phyloP scores from a whole-genome alignment of 2,888 invertebrate species.

The Sinohyriopsis cumingii region DNA sequence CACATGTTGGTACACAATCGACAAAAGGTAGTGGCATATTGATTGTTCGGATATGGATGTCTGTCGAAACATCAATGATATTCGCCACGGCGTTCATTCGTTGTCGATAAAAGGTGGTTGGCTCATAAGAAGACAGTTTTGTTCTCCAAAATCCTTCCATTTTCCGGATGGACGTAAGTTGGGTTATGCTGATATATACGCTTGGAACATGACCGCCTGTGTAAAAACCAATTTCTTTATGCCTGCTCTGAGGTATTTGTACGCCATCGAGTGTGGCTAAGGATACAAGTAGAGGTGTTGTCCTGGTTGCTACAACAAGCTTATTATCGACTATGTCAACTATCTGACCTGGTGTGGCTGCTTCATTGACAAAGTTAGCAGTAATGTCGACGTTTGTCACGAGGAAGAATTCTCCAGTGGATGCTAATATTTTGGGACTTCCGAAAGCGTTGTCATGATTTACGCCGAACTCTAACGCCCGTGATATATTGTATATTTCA shows the following conservation, averaged over 20 bases:
- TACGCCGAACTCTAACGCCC: constrained; percentile 43
- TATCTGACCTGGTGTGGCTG: constrained; percentile 30
- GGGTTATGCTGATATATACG: constrained; percentile 8
- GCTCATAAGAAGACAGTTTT: constrained; percentile 40
- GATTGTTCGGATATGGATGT: constrained; percentile 24
- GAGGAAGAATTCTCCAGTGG: constrained; percentile 35
- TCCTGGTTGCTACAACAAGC: constrained; percentile 33
- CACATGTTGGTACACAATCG: constrained; percentile 1
- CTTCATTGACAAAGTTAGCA: background rate
- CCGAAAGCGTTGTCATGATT: constrained; percentile 47
- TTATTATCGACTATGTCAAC: constrained; percentile 40
- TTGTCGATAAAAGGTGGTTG: constrained; percentile 47
- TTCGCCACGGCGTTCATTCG: constrained; percentile 47
- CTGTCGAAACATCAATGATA: constrained; percentile 37
- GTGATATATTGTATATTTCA: constrained; percentile 36
- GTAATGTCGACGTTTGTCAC: constrained; percentile 42
- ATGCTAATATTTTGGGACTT: constrained; percentile 46
- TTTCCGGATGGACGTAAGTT: constrained; percentile 26
- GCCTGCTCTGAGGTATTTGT: constrained; percentile 18
- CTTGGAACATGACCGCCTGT: constrained; percentile 14
- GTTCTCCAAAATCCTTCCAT: constrained; percentile 47
- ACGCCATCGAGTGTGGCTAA: constrained; percentile 41
- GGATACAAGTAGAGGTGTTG: constrained; percentile 30
- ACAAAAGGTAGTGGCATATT: constrained; percentile 12
- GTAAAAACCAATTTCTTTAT: constrained; percentile 20